A percentile compares a stretch with the other conserved stretches of the same genome.
phyloP scores from a whole-genome alignment of 2,113 vertebrate species.

The Guaruba guarouba region DNA sequence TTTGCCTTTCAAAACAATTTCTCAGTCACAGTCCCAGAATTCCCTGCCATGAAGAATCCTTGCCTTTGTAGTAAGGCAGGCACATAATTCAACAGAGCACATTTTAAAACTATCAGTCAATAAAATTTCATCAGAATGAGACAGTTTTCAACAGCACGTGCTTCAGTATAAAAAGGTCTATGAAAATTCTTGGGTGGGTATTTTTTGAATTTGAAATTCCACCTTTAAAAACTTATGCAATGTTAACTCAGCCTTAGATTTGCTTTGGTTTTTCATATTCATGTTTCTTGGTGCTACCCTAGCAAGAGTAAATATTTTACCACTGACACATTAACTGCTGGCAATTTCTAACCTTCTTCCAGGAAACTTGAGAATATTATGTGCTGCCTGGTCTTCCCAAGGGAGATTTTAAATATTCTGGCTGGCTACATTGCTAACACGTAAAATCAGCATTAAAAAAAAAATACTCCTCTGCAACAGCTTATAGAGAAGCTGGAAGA shows the following conservation, averaged over 20 bases:
- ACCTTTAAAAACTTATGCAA: neutral
- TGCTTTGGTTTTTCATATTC: neutral
- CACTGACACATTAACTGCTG: neutral
- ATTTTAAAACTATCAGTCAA: neutral
- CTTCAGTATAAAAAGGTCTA: neutral
- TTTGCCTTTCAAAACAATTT: neutral
- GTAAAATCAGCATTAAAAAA: neutral
- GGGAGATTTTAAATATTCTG: neutral
- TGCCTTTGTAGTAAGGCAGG: neutral
- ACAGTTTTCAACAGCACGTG: neutral
- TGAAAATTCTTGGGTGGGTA: neutral
- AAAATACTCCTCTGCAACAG: neutral
- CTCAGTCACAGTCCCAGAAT: neutral
- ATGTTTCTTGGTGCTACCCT: neutral
- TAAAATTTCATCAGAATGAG: neutral
- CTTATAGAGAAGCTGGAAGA: neutral
- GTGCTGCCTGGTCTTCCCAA: neutral
- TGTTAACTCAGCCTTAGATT: neutral
- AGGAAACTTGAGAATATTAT: neutral
- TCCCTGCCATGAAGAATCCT: neutral
- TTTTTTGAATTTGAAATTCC: neutral
- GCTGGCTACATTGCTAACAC: neutral
- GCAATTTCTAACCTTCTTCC: neutral
- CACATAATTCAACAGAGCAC: neutral
- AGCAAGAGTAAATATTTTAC: neutral